phyloP scores from a whole-genome alignment of 2,113 vertebrate species.

The Tyrannus savana region DNA sequence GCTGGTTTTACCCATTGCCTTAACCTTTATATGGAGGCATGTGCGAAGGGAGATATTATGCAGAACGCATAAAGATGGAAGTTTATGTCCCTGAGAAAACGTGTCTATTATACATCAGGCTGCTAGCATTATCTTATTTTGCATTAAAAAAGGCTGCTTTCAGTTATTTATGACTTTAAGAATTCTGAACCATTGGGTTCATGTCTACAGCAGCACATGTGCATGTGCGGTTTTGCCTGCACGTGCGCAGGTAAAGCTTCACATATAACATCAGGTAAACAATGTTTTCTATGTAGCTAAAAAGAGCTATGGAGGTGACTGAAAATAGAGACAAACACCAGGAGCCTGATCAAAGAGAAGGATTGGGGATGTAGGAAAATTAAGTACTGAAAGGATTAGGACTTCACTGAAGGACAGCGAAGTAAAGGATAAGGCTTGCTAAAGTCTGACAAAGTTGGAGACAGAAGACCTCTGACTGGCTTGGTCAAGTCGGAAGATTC shows the following conservation, averaged over 20 bases:
- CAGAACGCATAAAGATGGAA: not conserved
- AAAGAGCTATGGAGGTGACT: not conserved
- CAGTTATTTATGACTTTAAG: not conserved
- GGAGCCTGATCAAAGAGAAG: not conserved
- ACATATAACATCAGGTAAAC: not conserved
- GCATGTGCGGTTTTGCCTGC: not conserved
- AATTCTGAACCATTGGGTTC: not conserved
- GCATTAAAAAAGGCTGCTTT: not conserved
- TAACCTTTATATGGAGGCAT: not conserved
- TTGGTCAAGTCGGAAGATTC: not conserved
- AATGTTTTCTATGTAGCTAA: not conserved
- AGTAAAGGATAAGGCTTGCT: not conserved
- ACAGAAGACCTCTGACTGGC: not conserved
- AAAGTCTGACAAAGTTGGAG: not conserved
- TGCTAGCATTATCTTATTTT: not conserved
- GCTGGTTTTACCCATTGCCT: not conserved
- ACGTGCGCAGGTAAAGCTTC: rapidly evolving
- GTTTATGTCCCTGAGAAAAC: not conserved
- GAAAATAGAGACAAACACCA: not conserved
- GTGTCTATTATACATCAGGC: not conserved
- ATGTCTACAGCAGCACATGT: rapidly evolving
- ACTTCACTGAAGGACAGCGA: not conserved
- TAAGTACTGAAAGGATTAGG: not conserved
- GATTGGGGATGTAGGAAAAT: not conserved
- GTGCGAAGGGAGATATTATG: not conserved